A percentile compares a stretch with the other conserved stretches of the same genome.
Evolutionary conservation across 2,797 vertebrate species (phyloP).

Genomic region (Phoeniculus purpureus): DNA sequence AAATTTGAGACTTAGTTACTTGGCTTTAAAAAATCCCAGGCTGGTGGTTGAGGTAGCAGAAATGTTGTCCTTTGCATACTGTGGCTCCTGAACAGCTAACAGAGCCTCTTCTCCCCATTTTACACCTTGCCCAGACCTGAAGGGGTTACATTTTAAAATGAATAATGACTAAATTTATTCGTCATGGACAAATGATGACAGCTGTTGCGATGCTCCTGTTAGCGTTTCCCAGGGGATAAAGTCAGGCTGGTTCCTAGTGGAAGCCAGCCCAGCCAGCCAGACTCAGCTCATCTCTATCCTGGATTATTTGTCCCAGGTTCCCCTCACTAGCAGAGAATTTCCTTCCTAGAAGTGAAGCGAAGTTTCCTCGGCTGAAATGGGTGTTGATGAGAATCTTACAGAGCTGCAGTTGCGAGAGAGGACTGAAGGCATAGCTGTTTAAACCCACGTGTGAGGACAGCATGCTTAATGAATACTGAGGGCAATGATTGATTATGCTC

Average conservation of each 20-base stretch:
- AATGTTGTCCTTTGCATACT: not conserved
- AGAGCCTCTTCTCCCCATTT: not conserved
- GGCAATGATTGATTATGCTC: conserved; percentile 61
- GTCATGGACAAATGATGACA: conserved; percentile 63
- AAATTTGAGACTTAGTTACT: not conserved
- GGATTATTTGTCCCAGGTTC: not conserved
- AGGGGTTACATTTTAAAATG: conserved; percentile 36
- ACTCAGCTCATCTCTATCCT: not conserved
- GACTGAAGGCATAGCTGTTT: conserved; percentile 43
- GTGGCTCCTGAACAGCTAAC: not conserved
- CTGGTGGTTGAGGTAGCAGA: not conserved
- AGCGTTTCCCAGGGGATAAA: conserved; percentile 68
- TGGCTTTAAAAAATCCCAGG: not conserved
- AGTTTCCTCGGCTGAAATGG: conserved; percentile 4
- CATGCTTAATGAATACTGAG: conserved; percentile 57
- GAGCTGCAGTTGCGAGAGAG: not conserved
- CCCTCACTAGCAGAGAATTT: not conserved
- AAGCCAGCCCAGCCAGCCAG: conserved; percentile 23
- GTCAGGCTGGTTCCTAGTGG: conserved; percentile 54
- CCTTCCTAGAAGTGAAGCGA: not conserved
- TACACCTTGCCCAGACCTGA: conserved; percentile 42
- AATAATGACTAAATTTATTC: conserved; percentile 69
- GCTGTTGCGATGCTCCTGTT: conserved; percentile 72
- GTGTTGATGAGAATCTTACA: not conserved
- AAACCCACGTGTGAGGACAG: conserved; percentile 57